Evolutionary conservation across 2,797 vertebrate species (phyloP), one percentile per base, ranked within the genome.

Genomic region (Craterocephalus amniculus): DNA sequence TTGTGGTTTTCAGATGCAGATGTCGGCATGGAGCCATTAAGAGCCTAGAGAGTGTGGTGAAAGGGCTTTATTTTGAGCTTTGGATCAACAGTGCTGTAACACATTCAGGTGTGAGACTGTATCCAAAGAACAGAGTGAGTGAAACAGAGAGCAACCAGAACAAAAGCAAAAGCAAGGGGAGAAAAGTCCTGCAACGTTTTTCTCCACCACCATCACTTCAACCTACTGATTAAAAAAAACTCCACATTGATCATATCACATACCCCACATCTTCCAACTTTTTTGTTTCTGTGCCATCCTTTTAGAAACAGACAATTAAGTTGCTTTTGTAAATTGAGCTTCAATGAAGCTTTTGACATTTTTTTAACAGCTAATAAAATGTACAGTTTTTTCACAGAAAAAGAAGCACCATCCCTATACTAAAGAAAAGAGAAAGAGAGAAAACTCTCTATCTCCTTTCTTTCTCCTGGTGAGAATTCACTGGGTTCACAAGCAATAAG

Each of bases 401-500:
- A 40, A 54, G 58, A 71, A 74, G 13, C 18, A 29, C 29, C 31
- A 36, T 56, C 20, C 40, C n/a, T 57, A 36, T 14, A 31, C 18
- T 60, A 57, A 54, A 32, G 56, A 38, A 52, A 13, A 26, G 34
- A n/a, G n/a, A n/a, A n/a, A n/a, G n/a, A n/a, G n/a, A n/a, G n/a
- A n/a, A n/a, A n/a, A n/a, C n/a, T 63, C 24, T 24, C 12, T 69
- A 27, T 63, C 51, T 60, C 26, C 24, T 32, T 20, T 52, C 20
- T 32, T 59, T 49, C 24, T 31, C 38, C 40, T 43, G 11, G 69
- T 66, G 45, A 67, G 31, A 82, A 79, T 76, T 2, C 72, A 59
- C 1, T 58, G 24, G 31, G 40, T 51, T 79, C 54, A 27, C 71
- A 51, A 69, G 70, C 40, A 77, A 14, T 1, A 22, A 69, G 72